These are phyloP conservation scores for Perithous albicinctus DNA, from an alignment of 2,888 invertebrate genomes.

Conservation along the genomic window DNA sequence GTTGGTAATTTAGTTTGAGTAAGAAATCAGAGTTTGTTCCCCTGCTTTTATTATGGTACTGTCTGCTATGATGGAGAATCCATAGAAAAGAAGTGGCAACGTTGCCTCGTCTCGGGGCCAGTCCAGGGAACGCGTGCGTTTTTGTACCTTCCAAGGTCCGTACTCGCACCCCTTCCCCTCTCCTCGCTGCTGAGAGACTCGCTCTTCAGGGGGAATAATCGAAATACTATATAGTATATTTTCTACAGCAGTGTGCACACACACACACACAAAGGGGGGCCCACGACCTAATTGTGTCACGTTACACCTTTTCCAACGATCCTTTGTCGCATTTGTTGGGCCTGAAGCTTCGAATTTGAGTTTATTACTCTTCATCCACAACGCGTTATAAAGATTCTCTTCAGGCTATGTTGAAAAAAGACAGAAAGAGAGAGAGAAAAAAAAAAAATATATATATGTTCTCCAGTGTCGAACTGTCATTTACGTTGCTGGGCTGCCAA, in stretches of 20 bases:
- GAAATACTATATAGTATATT: conserved; percentile 57
- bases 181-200: conserved; percentile 34
- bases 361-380: conserved; percentile 4
- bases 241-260: not conserved
- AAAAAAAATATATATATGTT: not conserved
- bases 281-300: conserved; percentile 79
- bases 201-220: conserved; percentile 72
- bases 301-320: conserved; percentile 68
- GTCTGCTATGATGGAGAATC: conserved; percentile 27
- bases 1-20: too few species aligned
- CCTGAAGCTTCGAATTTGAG: conserved; percentile 26
- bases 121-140: conserved; percentile 72
- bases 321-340: conserved; percentile 54
- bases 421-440: too few species aligned
- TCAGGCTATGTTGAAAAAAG: not conserved
- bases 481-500: not conserved
- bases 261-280: conserved; percentile 45
- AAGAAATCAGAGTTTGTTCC: too few species aligned
- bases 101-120: conserved; percentile 68
- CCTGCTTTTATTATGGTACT: not conserved
- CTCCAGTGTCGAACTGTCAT: not conserved
- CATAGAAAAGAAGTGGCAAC: conserved; percentile 54
- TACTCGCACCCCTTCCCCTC: conserved; percentile 74
- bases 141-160: conserved; percentile 79
- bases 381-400: conserved; percentile 5